phyloP scores from a whole-genome alignment of 2,888 invertebrate genomes.

The Metalampra italica region DNA sequence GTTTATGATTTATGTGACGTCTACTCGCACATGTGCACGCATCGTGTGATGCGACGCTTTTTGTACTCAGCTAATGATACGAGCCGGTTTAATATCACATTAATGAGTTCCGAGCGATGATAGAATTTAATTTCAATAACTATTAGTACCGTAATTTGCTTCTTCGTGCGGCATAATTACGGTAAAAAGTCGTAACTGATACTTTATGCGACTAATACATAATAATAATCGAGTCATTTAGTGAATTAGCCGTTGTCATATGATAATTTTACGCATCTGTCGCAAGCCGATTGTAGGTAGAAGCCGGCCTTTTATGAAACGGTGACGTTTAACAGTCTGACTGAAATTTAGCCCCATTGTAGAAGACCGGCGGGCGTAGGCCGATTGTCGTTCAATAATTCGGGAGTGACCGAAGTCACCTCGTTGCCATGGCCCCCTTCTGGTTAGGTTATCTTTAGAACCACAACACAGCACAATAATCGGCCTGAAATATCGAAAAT shows the following conservation, averaged over 20 bases:
- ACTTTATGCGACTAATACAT: conserved; percentile 16
- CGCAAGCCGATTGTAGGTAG: conserved; percentile 55
- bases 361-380: too few species aligned
- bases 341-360: too few species aligned
- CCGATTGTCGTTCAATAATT: too few species aligned
- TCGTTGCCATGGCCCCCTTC: too few species aligned
- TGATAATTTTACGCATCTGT: conserved; percentile 46
- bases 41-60: conserved; percentile 56
- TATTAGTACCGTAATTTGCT: conserved; percentile 35
- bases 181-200: conserved; percentile 14
- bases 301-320: too few species aligned
- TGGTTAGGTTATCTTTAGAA: too few species aligned
- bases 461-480: too few species aligned
- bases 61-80: conserved; percentile 56
- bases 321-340: too few species aligned
- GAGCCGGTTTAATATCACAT: conserved; percentile 39
- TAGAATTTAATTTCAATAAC: conserved; percentile 35
- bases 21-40: conserved; percentile 69
- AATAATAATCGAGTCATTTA: conserved; percentile 29
- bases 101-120: conserved; percentile 48
- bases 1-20: conserved; percentile 71
- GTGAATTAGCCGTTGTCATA: conserved; percentile 41
- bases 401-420: too few species aligned
- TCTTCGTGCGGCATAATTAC: conserved; percentile 26
- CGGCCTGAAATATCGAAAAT: conserved; percentile 67